Evolutionary conservation across 2,888 invertebrate species (phyloP).

Genomic region (Odontocolon sp.): DNA sequence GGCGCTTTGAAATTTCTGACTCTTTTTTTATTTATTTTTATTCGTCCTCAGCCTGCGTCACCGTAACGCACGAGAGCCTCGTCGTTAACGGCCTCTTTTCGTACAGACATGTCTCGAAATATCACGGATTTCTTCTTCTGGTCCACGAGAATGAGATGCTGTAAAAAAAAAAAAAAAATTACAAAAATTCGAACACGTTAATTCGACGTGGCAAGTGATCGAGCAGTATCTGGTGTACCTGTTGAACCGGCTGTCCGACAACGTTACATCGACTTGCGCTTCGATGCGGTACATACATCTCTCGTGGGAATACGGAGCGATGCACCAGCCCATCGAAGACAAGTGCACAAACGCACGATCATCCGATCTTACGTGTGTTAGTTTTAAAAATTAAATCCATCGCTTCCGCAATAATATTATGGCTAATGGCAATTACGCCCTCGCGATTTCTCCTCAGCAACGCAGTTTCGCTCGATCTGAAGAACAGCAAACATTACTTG

Average conservation of each 20-base stretch:
- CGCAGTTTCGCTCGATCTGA: background rate
- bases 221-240: constrained; percentile 35
- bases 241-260: constrained; percentile 33
- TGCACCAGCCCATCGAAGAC: constrained; percentile 3
- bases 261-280: constrained; percentile 12
- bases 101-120: constrained; percentile 4
- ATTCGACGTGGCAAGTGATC: constrained; percentile 54
- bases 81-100: background rate
- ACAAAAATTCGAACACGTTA: constrained; percentile 24
- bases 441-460: constrained; percentile 20
- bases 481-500: too few relatives aligned
- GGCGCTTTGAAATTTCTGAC: background rate
- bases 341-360: constrained; percentile 4
- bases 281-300: constrained; percentile 19
- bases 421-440: constrained; percentile 44
- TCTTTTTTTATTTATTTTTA: background rate
- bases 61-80: constrained; percentile 17
- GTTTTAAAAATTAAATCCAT: too few relatives aligned
- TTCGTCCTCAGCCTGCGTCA: background rate
- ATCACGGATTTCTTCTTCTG: constrained; percentile 5
- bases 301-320: constrained; percentile 38
- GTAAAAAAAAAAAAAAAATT: background rate
- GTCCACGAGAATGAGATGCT: background rate
- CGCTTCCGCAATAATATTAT: constrained; percentile 34
- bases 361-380: too few relatives aligned